Percentiles rank a stretch among this genome's conserved stretches.
Conservation (phyloP, 2,888 invertebrate species). For the Halocaridina rubra region DNA sequence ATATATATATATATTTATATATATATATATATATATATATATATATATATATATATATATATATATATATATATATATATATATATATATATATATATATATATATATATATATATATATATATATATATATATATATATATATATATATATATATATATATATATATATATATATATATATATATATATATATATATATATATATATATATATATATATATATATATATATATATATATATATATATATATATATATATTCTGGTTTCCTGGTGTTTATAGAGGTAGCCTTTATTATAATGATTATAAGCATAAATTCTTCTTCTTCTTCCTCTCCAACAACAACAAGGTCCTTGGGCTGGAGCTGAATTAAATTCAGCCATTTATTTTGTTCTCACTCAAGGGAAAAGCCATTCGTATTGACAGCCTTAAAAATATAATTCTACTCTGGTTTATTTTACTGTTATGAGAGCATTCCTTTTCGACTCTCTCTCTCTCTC, state of each 20-base stretch:
- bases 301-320: too few relatives aligned
- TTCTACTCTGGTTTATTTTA: too few relatives aligned
- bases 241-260: conserved; percentile 18
- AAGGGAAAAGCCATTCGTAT: too few relatives aligned
- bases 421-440: too few relatives aligned
- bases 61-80: not conserved
- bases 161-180: conserved; percentile 25
- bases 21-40: conserved; percentile 3
- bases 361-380: too few relatives aligned
- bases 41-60: not conserved
- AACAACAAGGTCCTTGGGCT: too few relatives aligned
- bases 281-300: too few relatives aligned
- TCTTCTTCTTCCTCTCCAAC: too few relatives aligned
- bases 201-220: conserved; percentile 25
- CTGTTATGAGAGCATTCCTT: too few relatives aligned
- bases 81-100: not conserved
- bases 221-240: conserved; percentile 23
- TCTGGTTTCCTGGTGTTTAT: not conserved
- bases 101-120: conserved; percentile 19
- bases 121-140: conserved; percentile 21
- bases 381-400: too few relatives aligned
- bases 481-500: too few relatives aligned
- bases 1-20: not conserved
- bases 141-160: conserved; percentile 25
- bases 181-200: conserved; percentile 25